Base-by-base conservation (phyloP, 2,888 invertebrate species). In the Megamerina dolium region DNA sequence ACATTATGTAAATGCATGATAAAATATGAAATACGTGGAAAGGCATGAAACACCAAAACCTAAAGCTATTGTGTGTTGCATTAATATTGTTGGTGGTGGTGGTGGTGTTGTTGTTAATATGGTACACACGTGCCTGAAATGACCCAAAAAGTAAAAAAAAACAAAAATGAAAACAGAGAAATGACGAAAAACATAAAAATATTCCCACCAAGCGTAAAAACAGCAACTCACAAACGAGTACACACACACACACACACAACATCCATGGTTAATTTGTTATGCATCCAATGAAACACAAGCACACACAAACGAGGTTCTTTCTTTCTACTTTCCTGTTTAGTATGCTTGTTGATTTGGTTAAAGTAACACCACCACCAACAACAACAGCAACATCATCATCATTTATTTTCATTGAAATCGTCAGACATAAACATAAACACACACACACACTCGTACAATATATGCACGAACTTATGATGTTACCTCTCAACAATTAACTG, bases 341-440 rank as follows among this genome's bases (percentile, higher is more conserved):
- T n/a, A 27, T 27, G 27, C 12, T 27, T 27, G 10, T 27, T 27
- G 10, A 3, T 27, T 27, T 27, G 3, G 27, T 27, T 27, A n/a
- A 27, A 5, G 13, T 13, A 33, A 40, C 45, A 45, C 18, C 29
- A 34, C 21, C 19, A 38, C 16, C 32, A 33, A 43, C 23, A 45
- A 13, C 37, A 37, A 36, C 36, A 40, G 27, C 16, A 33, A 37
- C 21, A 40, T 37, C 31, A 48, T 38, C 23, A 31, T 46, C 34
- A 40, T 45, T 43, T 51, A 45, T 58, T 54, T 58, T 59, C 52
- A 59, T 58, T 52, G 49, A 58, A 48, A 51, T 43, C 30, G 39
- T 30, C 21, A 31, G 21, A 19, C 47, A 27, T 13, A 46, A 43
- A 39, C 44, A 34, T 17, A 12, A 21, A 26, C 31, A 36, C 33